Evolutionary conservation across 23 tunicate genomes (phyloP), one percentile per base, ranked within the genome.

Genomic region (Clavelina lepadiformis): DNA sequence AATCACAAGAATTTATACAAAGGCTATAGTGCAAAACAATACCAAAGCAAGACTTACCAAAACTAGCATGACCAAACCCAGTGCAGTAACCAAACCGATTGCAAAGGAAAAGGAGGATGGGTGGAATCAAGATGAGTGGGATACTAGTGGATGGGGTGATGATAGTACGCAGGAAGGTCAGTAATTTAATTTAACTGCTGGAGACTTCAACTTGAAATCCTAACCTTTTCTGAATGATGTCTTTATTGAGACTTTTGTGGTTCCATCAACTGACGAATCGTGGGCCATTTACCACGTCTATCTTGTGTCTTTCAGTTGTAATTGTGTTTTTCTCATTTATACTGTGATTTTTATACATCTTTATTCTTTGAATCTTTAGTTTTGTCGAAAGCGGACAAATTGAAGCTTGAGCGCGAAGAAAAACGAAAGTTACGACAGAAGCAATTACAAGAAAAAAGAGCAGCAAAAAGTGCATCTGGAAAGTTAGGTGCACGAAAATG

Each of bases 361-460:
- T 41, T 41, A 41, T 41, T n/a, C 26, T 63, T 66, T 8, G 5
- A 8, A 20, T 46, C 49, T 6, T 15, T 50, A 79, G 96, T 86
- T 22, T 28, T 68, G 5, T 71, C 82, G 3, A 67, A 74, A 59
- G 83, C 97, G 0, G 89, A 89, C 46, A 73, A 58, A 34, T 25
- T 68, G 71, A 89, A 89, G 45, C 66, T 23, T 30, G 86, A 89
- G 63, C 69, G 97, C 19, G 97, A 89, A 63, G 97, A 89, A 51
- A 89, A 81, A 49, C 31, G 83, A 62, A 38, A 62, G 52, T 77
- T 63, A 45, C 72, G 97, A 30, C 84, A 89, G 62, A 77, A 89
- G 47, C 93, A 80, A 69, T 38, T 88, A 5, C 74, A 80, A 73
- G 86, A 89, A 38, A 81, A 71, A 47, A 56, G 95, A 45, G 67